phyloP scores from a whole-genome alignment of 2,797 vertebrate genomes.

The Tenualosa thibaudeaui region DNA sequence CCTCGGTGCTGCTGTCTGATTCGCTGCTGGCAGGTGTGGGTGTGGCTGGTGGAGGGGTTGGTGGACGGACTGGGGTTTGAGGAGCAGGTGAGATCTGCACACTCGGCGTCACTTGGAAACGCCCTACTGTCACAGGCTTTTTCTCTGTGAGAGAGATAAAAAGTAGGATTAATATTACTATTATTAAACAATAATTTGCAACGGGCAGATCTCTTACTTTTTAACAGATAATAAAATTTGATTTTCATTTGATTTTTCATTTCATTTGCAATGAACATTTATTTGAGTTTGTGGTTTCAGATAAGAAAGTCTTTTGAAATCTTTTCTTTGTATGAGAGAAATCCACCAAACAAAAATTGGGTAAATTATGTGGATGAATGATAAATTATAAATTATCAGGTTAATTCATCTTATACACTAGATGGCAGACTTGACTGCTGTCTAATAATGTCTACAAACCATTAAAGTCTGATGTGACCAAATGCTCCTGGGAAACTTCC shows the following conservation, averaged over 20 bases:
- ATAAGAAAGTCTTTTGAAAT: neutral
- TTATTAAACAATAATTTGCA: neutral
- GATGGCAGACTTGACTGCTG: neutral
- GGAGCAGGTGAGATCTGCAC: conserved; percentile 50
- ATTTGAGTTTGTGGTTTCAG: neutral
- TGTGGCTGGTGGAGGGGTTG: conserved; percentile 37
- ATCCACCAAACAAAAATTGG: neutral
- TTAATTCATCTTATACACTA: conserved; percentile 5
- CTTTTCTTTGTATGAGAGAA: neutral
- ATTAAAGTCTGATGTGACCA: neutral
- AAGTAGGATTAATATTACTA: conserved; percentile 20
- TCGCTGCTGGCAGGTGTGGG: conserved; percentile 56
- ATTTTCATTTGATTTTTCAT: neutral
- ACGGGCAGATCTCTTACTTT: neutral
- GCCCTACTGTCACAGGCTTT: conserved; percentile 77
- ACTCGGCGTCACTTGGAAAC: conserved; percentile 83
- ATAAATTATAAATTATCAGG: neutral
- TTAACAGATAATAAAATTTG: too few species aligned
- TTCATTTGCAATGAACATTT: neutral
- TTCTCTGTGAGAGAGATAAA: conserved; percentile 61
- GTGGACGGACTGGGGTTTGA: conserved; percentile 34
- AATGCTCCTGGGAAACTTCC: conserved; percentile 4
- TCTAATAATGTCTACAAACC: conserved; percentile 16
- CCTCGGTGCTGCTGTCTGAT: conserved; percentile 60
- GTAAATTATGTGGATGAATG: neutral